Evolutionary conservation across 2,797 vertebrate genomes (phyloP).

Genomic region (Ataeniobius toweri): DNA sequence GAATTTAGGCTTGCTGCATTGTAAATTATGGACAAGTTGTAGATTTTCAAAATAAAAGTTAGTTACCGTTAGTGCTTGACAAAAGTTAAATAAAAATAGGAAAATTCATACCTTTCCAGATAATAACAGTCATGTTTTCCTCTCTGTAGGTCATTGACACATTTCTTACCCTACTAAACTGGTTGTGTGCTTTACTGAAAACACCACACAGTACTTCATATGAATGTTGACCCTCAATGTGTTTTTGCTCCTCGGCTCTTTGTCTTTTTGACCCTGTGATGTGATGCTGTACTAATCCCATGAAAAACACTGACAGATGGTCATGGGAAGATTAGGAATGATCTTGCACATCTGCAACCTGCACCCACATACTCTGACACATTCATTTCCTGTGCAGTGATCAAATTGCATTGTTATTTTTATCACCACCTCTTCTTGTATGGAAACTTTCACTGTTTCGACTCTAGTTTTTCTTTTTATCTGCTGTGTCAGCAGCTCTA

Average conservation of each 20-base stretch:
- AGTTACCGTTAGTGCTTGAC: neutral
- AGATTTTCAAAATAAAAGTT: neutral
- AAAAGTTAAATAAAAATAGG: neutral
- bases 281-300: constrained; percentile 54
- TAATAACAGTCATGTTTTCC: neutral
- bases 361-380: constrained; percentile 26
- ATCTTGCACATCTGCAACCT: constrained; percentile 64
- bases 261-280: constrained; percentile 38
- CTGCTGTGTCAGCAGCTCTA: constrained; percentile 7
- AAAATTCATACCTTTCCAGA: neutral
- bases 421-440: constrained; percentile 24
- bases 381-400: constrained; percentile 26
- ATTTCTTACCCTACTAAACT: neutral
- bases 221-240: neutral
- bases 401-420: constrained; percentile 47
- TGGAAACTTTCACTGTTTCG: constrained; percentile 23
- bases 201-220: neutral
- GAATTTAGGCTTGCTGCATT: neutral
- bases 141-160: neutral
- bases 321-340: constrained; percentile 56
- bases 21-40: neutral
- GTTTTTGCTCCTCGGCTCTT: constrained; percentile 20
- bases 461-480: constrained; percentile 8
- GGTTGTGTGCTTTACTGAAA: neutral
- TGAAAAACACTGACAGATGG: constrained; percentile 76